Conservation (phyloP, 2,797 vertebrate species). For the Sarcophilus harrisii region DNA sequence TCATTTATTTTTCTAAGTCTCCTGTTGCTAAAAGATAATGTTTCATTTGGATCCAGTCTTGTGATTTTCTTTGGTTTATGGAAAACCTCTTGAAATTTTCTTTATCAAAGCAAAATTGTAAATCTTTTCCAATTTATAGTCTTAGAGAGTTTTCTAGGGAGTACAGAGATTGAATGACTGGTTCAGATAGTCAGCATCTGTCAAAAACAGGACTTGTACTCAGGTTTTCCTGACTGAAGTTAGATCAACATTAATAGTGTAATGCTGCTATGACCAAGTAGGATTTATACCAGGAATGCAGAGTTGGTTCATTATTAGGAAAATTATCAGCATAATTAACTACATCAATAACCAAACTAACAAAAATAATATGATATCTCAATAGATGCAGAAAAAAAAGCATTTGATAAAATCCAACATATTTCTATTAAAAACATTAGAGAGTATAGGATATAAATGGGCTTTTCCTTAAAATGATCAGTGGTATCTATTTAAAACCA, state of each 20-base stretch:
- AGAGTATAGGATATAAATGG: too few species aligned
- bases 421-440: too few species aligned
- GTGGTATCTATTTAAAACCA: too few species aligned
- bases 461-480: too few species aligned
- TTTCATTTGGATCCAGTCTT: background rate
- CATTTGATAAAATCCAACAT: too few species aligned
- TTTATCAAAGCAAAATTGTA: background rate
- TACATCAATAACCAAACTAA: too few species aligned
- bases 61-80: background rate
- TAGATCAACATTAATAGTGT: background rate
- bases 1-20: background rate
- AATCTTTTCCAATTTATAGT: background rate
- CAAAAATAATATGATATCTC: too few species aligned
- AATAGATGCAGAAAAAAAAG: too few species aligned
- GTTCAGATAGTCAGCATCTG: background rate
- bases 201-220: background rate
- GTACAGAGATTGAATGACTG: background rate
- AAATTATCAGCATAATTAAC: too few species aligned
- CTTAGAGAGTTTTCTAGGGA: background rate
- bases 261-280: too few species aligned
- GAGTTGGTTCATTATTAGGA: too few species aligned
- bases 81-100: background rate
- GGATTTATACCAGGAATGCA: too few species aligned
- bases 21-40: background rate
- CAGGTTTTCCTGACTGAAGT: background rate